Evolutionary conservation across 2,797 vertebrate species (phyloP).

Genomic region (Rhinatrema bivittatum): DNA sequence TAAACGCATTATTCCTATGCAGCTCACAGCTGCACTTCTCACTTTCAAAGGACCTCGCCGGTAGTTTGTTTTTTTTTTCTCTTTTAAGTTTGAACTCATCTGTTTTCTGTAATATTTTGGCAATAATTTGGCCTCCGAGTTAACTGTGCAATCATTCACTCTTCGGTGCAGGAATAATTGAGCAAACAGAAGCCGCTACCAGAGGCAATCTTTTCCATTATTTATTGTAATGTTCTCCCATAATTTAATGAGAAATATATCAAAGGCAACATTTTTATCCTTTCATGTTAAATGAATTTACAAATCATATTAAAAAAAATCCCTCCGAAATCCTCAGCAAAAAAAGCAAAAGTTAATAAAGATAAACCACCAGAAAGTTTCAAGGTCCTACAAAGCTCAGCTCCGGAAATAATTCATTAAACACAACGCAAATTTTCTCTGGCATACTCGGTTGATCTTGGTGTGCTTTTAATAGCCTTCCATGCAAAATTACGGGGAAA

Average conservation of each 20-base stretch:
- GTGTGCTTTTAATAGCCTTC: conserved; percentile 27
- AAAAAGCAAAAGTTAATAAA: conserved; percentile 52
- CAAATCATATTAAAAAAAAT: conserved; percentile 52
- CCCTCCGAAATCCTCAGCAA: conserved; percentile 43
- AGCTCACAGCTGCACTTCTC: conserved; percentile 20
- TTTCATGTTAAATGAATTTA: conserved; percentile 68
- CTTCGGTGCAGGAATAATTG: conserved; percentile 45
- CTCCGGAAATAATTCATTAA: conserved; percentile 23
- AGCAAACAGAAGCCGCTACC: conserved; percentile 53
- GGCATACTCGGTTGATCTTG: conserved; percentile 22
- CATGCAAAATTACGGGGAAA: too few species aligned
- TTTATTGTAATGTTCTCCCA: conserved; percentile 54
- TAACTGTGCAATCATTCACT: conserved; percentile 52
- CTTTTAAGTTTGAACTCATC: conserved; percentile 47
- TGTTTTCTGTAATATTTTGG: conserved; percentile 45
- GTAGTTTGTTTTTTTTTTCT: conserved; percentile 9
- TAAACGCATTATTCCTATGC: conserved; percentile 6
- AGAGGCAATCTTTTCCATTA: conserved; percentile 60
- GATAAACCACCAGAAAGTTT: conserved; percentile 45
- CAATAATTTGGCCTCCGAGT: conserved; percentile 46
- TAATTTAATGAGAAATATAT: conserved; percentile 59
- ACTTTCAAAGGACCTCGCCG: conserved; percentile 44
- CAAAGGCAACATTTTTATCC: conserved; percentile 57
- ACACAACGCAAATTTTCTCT: conserved; percentile 7
- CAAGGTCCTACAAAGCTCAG: conserved; percentile 32